Evolutionary conservation across 2,113 vertebrate species (phyloP).

Genomic region (Plecotus auritus): DNA sequence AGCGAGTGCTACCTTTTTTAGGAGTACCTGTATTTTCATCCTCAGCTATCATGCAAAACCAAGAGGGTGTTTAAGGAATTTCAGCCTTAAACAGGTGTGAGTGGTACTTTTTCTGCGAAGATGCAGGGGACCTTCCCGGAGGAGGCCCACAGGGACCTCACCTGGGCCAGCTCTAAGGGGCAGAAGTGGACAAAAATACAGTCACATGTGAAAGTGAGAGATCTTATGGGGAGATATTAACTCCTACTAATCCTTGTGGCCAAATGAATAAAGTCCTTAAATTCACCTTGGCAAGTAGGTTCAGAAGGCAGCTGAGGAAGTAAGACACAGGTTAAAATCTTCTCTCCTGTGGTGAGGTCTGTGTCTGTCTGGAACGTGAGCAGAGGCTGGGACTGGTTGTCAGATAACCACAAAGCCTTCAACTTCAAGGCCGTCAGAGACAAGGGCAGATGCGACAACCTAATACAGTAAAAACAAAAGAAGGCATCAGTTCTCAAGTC

Average conservation of each 20-base stretch:
- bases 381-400: conserved; percentile 98
- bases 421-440: conserved; percentile 92
- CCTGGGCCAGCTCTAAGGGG: too few species aligned
- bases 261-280: not conserved
- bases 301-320: conserved; percentile 94
- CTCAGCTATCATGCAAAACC: not conserved
- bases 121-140: not conserved
- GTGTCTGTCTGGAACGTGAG: conserved; percentile 96
- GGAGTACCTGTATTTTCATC: not conserved
- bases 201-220: not conserved
- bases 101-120: not conserved
- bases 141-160: not conserved
- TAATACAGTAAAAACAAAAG: conserved; percentile 69
- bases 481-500: not conserved
- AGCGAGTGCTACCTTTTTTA: not conserved
- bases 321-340: conserved; percentile 96
- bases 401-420: conserved; percentile 97
- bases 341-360: conserved; percentile 90
- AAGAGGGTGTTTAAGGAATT: not conserved
- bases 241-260: not conserved
- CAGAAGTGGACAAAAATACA: not conserved
- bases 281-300: conserved; percentile 88
- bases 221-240: rapidly evolving
- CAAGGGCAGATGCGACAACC: conserved; percentile 90
- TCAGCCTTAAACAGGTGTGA: not conserved